phyloP scores from a whole-genome alignment of 2,888 invertebrate species.

The Volucella bombylans region DNA sequence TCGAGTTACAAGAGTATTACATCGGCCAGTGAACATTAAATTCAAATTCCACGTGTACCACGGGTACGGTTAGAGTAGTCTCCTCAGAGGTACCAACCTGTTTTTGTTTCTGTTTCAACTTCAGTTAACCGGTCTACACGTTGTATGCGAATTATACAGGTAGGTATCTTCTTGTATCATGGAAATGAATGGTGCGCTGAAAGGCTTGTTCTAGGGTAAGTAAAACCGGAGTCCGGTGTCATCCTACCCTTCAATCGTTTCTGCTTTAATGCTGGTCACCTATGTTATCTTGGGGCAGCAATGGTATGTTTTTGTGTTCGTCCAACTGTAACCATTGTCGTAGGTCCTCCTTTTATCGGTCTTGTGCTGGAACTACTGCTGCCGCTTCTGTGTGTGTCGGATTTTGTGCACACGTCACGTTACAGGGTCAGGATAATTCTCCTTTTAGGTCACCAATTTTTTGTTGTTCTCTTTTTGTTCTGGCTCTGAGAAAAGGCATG shows the following conservation, averaged over 20 bases:
- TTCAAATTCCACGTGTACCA: constrained; percentile 34
- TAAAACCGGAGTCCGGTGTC: constrained; percentile 50
- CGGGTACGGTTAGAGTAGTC: constrained; percentile 8
- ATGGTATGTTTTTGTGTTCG: constrained; percentile 40
- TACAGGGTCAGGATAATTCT: constrained; percentile 29
- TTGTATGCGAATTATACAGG: not conserved
- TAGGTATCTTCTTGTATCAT: constrained; percentile 37
- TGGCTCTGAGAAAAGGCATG: constrained; percentile 26
- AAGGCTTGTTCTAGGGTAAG: constrained; percentile 33
- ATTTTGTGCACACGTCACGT: constrained; percentile 26
- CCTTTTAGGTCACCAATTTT: constrained; percentile 42
- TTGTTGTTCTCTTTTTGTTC: not conserved
- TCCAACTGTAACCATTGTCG: constrained; percentile 61
- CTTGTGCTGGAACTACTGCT: constrained; percentile 3
- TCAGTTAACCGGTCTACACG: not conserved
- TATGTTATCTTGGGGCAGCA: constrained; percentile 47
- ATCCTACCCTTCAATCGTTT: constrained; percentile 41
- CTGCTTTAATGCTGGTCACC: constrained; percentile 34
- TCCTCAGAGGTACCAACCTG: constrained; percentile 14
- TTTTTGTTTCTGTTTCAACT: constrained; percentile 23
- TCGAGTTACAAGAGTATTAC: constrained; percentile 5
- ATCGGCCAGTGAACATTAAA: constrained; percentile 9
- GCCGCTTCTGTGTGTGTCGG: constrained; percentile 2
- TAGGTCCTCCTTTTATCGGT: constrained; percentile 44
- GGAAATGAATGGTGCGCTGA: constrained; percentile 45